Base-by-base conservation (phyloP, 2,888 invertebrate genomes). In the Agrilus cyanescens region DNA sequence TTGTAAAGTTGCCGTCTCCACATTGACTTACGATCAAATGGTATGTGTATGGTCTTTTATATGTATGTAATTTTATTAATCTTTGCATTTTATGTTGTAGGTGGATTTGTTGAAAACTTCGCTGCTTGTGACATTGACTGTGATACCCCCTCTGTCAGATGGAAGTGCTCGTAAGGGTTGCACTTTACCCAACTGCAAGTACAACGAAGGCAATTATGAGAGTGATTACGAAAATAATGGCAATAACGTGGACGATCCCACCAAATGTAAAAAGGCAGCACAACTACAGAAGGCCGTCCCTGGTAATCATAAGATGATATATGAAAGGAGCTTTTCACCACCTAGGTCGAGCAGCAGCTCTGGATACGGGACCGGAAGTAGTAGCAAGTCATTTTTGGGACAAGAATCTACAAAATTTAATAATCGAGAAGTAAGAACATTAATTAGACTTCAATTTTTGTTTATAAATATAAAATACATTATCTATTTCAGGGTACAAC, bases 21-120 rank as follows among this genome's bases (percentile, higher is more conserved):
- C 91, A 1, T 69, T 94, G 48, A 84, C 82, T 29, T 89, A 93
- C 67, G 90, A 91, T 61, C 87, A 90, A 66, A 89, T 94, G 80
- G 88, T 25, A 10, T 10, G 10, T 10, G 2, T 25, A 25, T n/a
- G n/a, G n/a, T n/a, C n/a, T n/a, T 10, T 25, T 25, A 10, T 25
- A 25, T 10, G 2, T 10, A 2, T 3, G 25, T 8, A 8, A 10
- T 10, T 25, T 8, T 10, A 10, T 10, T 25, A 3, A 25, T 10
- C 2, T 25, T 25, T 10, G 25, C 3, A 3, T 10, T 25, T 8
- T 25, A 4, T n/a, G 2, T 10, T 25, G 25, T 10, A 25, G 25
- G 25, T 93, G 29, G 93, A 93, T 66, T 70, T 93, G 51, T 70
- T 95, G 45, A 86, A 91, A 68, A 93, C 90, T 1, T 89, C 90